Evolutionary conservation across 2,797 vertebrate genomes (phyloP), one percentile per base, ranked within the genome.

Genomic region (Oophaga sylvatica): DNA sequence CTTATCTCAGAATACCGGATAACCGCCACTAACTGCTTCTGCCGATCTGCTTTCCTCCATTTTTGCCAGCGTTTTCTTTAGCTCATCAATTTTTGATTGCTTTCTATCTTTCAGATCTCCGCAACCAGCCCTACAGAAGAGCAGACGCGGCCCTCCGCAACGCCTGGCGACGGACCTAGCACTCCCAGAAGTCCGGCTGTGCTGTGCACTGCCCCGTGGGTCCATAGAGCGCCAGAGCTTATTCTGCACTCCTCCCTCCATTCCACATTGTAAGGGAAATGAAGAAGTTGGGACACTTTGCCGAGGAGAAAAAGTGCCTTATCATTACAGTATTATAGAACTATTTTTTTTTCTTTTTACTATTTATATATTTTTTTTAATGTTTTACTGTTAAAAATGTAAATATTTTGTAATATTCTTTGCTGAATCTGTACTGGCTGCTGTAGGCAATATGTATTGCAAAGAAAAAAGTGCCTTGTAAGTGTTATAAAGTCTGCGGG

Each of bases 81-180:
- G 12, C 29, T 73, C 60, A 80, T 10, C 60, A 19, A 3, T 29
- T 35, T 5, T 92, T 83, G 20, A 10, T 92, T 83, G 20, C 16
- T 92, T 91, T 87, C 92, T 91, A 90, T 92, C 93, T 95, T 94
- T 91, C 94, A 97, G 96, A 96, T 95, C 96, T 97, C 90, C 93
- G 96, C 93, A 96, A 91, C 93, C 96, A 96, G 95, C 96, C 96
- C 91, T 97, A 95, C 95, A 95, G 95, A 93, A 95, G 96, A 93
- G 95, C 95, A 90, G 96, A 97, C 57, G 95, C 96, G 71, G 93
- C 96, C 92, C 96, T 96, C 92, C 96, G 96, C 92, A 95, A 94
- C 84, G 95, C 95, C 92, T 96, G 95, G 96, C 96, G 96, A 92
- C 94, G 96, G 62, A 89, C 63, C 75, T 89, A 89, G 80, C 53